Evolutionary conservation across 2,888 invertebrate genomes (phyloP).

Genomic region (Hylaea fasciaria): DNA sequence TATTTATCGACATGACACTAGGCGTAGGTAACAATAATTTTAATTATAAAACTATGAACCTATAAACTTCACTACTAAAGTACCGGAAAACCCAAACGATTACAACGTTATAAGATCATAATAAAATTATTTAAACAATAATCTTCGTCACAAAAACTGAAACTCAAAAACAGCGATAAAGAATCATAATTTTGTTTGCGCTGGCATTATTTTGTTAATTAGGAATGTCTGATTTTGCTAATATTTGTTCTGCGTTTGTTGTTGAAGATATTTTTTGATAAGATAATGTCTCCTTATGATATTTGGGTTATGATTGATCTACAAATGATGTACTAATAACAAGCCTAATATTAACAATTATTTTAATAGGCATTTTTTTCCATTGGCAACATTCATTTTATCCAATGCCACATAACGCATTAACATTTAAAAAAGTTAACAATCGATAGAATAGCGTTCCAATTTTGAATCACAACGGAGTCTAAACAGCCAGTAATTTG

Average conservation of each 20-base stretch:
- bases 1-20: too few species aligned
- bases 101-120: conserved; percentile 26
- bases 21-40: too few species aligned
- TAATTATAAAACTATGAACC: neutral
- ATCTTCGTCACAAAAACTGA: conserved; percentile 30
- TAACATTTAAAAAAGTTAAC: conserved; percentile 27
- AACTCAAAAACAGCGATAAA: conserved; percentile 33
- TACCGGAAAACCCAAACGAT: conserved; percentile 23
- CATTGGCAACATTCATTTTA: neutral
- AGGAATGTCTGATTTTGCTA: conserved; percentile 35
- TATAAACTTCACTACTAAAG: conserved; percentile 6
- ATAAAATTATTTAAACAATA: conserved; percentile 33
- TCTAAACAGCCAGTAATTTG: conserved; percentile 52
- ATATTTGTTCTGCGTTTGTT: conserved; percentile 33
- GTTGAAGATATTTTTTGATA: conserved; percentile 3
- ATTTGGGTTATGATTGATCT: conserved; percentile 36
- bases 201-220: conserved; percentile 40
- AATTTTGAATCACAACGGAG: conserved; percentile 39
- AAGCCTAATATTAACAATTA: neutral
- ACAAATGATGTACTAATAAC: neutral
- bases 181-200: conserved; percentile 20
- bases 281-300: conserved; percentile 32
- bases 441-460: conserved; percentile 35
- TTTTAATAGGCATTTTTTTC: too few species aligned
- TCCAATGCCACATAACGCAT: conserved; percentile 9